Conservation (phyloP, 2,888 invertebrate species). For the Spilarctia lutea region DNA sequence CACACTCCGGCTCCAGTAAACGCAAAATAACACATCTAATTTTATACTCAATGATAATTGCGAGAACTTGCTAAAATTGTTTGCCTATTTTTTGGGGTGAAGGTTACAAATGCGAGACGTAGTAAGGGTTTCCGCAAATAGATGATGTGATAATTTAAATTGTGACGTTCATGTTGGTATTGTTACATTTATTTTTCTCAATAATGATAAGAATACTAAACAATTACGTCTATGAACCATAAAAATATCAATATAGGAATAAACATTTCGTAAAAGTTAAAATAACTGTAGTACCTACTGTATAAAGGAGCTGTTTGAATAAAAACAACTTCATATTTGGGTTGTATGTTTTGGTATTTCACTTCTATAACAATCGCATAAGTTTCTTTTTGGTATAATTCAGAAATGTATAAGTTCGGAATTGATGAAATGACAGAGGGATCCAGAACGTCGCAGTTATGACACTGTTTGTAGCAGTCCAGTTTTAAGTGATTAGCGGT, state of each 20-base stretch:
- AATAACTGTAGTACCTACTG: neutral
- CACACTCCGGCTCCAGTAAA: conserved; percentile 71
- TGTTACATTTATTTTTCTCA: neutral
- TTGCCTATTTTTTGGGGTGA: neutral
- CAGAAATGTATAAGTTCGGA: too few relatives aligned
- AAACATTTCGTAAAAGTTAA: neutral
- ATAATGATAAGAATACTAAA: neutral
- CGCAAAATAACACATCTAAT: conserved; percentile 81
- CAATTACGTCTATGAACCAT: neutral
- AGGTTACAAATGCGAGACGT: neutral
- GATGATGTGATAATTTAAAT: neutral
- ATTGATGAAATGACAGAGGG: too few relatives aligned
- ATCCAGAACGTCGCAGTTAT: too few relatives aligned
- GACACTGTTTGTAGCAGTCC: too few relatives aligned
- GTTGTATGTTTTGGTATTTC: neutral
- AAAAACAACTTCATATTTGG: neutral
- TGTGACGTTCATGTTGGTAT: neutral
- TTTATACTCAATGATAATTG: conserved; percentile 78
- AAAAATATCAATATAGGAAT: too few relatives aligned
- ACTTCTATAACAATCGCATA: too few relatives aligned
- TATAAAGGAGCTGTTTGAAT: neutral
- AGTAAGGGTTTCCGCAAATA: neutral
- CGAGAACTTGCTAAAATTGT: conserved; percentile 50
- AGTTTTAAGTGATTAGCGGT: too few relatives aligned
- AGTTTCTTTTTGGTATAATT: too few relatives aligned